Evolutionary conservation across 2,888 invertebrate species (phyloP), one percentile per base, ranked within the genome.

Genomic region (Synanthedon tipuliformis): DNA sequence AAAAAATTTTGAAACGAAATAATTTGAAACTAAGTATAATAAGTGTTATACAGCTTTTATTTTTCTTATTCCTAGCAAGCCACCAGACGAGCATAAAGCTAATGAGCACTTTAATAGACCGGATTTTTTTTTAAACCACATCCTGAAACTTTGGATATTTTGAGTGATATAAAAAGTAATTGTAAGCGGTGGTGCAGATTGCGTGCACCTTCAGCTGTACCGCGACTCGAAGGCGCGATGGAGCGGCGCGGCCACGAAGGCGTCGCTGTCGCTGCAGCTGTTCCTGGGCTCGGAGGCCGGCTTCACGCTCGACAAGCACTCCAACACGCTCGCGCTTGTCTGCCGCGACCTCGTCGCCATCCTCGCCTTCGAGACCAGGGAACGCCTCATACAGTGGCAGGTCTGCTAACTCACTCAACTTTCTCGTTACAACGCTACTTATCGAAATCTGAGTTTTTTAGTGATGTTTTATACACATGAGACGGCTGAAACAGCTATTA

Each of bases 341-440:
- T 96, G 96, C 78, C 92, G 93, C 65, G 95, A 95, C 76, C 92
- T 94, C 59, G 93, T 93, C 53, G 94, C 94, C 50, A 91, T 95
- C 45, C 89, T 96, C 59, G 95, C 96, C 16, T 95, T 96, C 78
- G 95, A 95, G 76, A 94, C 94, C 55, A 88, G 95, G 59, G 96
- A 96, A 81, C 88, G 93, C 41, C 90, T 96, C 64, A 94, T 96
- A 73, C 95, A 95, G 82, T 97, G 96, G 95, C 95, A 95, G 89
- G 88, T 79, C 52, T 51, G 49, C 16, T 8, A 45, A 13, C 45
- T 45, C 34, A 34, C 34, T 34, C 7, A 34, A 34, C 7, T 23
- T 10, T 34, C 34, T 10, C 10, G 10, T 1, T 34, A 10, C 8
- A 34, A 34, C 10, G 8, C 10, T 34, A 34, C 10, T 34, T 34